Conservation (phyloP, 1,140 invertebrate genomes). For the Stratiolaelaps scimitus region DNA sequence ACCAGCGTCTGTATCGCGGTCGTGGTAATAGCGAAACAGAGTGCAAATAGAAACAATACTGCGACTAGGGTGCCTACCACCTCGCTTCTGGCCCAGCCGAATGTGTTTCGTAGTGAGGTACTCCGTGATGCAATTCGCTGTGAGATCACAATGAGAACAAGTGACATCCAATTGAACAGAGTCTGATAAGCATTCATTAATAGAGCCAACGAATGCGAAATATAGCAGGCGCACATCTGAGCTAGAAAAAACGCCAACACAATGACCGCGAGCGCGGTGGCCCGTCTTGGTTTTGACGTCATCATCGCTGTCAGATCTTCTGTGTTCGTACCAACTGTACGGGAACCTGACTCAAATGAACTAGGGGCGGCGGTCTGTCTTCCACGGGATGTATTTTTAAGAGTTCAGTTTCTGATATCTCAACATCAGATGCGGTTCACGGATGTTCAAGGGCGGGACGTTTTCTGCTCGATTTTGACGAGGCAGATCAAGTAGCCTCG, state of each 20-base stretch:
- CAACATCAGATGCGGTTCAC: too few species aligned
- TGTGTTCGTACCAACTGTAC: not conserved
- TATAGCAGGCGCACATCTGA: slow-evolving; percentile 59
- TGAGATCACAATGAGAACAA: slow-evolving; percentile 75
- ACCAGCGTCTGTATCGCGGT: slow-evolving; percentile 59
- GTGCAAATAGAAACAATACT: slow-evolving; percentile 64
- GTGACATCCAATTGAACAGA: slow-evolving; percentile 72
- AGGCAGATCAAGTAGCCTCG: too few species aligned
- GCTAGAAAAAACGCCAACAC: slow-evolving; percentile 52
- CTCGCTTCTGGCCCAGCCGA: slow-evolving; percentile 78
- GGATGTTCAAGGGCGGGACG: too few species aligned
- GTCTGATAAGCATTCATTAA: slow-evolving; percentile 72
- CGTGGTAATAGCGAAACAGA: slow-evolving; percentile 65
- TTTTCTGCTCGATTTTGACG: too few species aligned
- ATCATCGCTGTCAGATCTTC: slow-evolving; percentile 7
- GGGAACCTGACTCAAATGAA: too few species aligned
- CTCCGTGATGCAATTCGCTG: slow-evolving; percentile 84
- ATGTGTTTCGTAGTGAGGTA: slow-evolving; percentile 61
- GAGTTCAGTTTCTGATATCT: too few species aligned
- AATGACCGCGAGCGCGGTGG: slow-evolving; percentile 29
- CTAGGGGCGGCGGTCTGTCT: too few species aligned
- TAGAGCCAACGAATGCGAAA: slow-evolving; percentile 66
- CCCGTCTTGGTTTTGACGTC: slow-evolving; percentile 27
- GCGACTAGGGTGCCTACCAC: slow-evolving; percentile 66
- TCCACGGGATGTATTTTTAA: too few species aligned